Percentiles rank a stretch among this genome's conserved stretches.
These are phyloP conservation scores for Pocillopora grandis DNA, from an alignment of 92 coral and sea anemone species.

Conservation along the genomic window DNA sequence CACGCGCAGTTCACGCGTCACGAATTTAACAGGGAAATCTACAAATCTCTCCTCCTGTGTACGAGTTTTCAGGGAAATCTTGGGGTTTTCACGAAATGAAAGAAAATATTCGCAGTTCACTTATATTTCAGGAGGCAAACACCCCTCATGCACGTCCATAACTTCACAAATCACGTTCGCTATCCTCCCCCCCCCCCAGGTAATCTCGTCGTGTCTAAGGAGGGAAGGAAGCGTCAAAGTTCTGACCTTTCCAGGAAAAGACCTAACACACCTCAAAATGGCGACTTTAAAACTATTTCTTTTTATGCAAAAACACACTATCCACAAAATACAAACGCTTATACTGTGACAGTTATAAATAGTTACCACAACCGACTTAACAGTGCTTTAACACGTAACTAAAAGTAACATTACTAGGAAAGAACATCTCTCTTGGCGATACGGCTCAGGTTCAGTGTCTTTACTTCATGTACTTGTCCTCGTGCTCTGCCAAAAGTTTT, in stretches of 20 bases:
- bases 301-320: not conserved
- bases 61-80: no score
- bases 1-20: no score
- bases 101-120: no score
- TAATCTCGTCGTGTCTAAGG: no score
- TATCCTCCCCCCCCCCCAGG: no score
- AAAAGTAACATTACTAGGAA: not conserved
- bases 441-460: not conserved
- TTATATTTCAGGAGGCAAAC: no score
- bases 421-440: not conserved
- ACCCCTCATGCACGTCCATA: no score
- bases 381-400: not conserved
- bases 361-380: not conserved
- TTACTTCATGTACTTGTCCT: constrained; percentile 94
- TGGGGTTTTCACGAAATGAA: no score
- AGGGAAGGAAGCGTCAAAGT: not conserved
- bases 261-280: not conserved
- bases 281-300: not conserved
- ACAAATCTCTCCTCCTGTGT: no score
- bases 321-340: not conserved
- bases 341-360: not conserved
- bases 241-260: no score
- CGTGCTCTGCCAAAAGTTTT: constrained; percentile 94
- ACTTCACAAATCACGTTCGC: no score
- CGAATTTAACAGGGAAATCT: no score